Conservation (phyloP, 2,888 invertebrate species). For the Pseudococcus longispinus region DNA sequence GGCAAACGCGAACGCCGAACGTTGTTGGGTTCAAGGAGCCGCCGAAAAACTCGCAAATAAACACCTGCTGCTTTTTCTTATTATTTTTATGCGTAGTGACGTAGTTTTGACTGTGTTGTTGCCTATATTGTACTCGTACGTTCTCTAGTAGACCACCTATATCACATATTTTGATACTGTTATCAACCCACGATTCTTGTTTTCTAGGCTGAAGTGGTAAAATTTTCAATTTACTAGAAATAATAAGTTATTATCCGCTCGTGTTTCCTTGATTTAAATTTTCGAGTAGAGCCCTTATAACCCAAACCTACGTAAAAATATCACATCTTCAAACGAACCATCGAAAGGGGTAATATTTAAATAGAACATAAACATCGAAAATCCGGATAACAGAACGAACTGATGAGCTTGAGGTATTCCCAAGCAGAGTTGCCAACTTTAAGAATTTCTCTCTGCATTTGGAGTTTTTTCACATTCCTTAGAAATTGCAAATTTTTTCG, state of each 20-base stretch:
- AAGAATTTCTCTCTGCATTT: too few relatives aligned
- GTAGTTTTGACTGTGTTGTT: neutral
- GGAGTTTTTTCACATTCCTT: too few relatives aligned
- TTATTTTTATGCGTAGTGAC: slow-evolving; percentile 5
- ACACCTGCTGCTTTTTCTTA: neutral
- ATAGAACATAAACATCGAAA: neutral
- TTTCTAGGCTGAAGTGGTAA: neutral
- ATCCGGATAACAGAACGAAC: neutral
- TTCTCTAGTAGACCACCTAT: neutral
- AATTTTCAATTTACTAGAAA: neutral
- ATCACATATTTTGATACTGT: neutral
- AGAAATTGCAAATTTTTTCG: too few relatives aligned
- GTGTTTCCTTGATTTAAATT: neutral
- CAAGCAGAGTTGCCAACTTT: too few relatives aligned
- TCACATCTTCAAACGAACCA: neutral
- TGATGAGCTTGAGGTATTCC: neutral
- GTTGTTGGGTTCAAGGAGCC: neutral
- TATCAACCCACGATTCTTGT: neutral
- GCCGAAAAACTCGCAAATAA: neutral
- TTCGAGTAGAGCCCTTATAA: neutral
- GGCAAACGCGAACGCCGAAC: neutral
- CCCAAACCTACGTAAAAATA: neutral
- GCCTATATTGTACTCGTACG: neutral
- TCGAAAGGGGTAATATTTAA: neutral
- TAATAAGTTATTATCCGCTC: neutral